Conservation (phyloP, 2,797 vertebrate species). For the Chelon auratus region DNA sequence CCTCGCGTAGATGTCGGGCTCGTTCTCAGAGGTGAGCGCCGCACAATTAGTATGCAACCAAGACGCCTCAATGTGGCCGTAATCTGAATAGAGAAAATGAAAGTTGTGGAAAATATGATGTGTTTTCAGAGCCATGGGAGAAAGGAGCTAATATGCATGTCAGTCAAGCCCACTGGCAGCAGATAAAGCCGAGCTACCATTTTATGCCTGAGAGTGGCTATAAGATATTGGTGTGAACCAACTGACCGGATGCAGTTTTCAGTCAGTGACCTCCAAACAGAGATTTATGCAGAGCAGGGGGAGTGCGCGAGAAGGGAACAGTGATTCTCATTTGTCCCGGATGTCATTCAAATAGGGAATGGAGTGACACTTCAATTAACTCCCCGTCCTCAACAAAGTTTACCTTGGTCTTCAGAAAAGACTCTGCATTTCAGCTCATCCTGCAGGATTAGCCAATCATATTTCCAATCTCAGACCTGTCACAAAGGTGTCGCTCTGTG, state of each 20-base stretch:
- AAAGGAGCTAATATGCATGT: conserved; percentile 77
- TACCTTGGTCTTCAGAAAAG: conserved; percentile 76
- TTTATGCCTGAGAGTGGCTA: conserved; percentile 62
- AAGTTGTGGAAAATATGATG: conserved; percentile 78
- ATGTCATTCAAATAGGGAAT: conserved; percentile 77
- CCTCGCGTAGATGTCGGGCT: conserved; percentile 42
- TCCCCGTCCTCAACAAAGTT: conserved; percentile 78
- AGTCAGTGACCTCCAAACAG: conserved; percentile 77
- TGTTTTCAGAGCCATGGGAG: conserved; percentile 80
- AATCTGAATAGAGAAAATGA: conserved; percentile 79
- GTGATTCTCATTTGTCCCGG: conserved; percentile 76
- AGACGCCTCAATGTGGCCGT: conserved; percentile 64
- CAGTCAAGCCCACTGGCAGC: conserved; percentile 73
- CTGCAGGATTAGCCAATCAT: conserved; percentile 81
- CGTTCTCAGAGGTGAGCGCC: conserved; percentile 69
- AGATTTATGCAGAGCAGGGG: conserved; percentile 77
- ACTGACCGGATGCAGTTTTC: conserved; percentile 74
- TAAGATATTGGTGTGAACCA: conserved; percentile 76
- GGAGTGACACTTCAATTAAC: conserved; percentile 85
- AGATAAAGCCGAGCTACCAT: conserved; percentile 67
- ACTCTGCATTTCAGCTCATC: conserved; percentile 71
- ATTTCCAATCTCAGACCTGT: conserved; percentile 81
- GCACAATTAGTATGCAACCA: conserved; percentile 80
- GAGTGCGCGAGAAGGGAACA: conserved; percentile 51
- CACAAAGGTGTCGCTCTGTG: conserved; percentile 63